Evolutionary conservation across 2,888 invertebrate species (phyloP).

Genomic region (Drosophila maculinotata): DNA sequence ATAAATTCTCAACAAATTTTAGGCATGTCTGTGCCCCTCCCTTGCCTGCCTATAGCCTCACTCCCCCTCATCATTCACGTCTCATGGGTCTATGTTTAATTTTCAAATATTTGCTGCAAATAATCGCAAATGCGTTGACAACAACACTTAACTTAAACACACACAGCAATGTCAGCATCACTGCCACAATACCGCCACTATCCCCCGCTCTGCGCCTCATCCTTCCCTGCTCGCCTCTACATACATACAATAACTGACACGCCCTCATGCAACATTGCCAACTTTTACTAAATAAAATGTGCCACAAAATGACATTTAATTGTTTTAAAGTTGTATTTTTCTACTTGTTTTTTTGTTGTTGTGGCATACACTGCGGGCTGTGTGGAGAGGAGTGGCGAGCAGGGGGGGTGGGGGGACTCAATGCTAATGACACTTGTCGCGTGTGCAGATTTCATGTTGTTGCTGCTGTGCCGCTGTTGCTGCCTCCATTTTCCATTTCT

Average conservation of each 20-base stretch:
- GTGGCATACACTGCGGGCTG: conserved; percentile 15
- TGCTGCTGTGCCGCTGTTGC: conserved; percentile 28
- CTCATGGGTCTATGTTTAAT: conserved; percentile 59
- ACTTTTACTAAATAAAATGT: conserved; percentile 72
- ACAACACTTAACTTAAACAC: conserved; percentile 62
- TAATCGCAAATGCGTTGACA: conserved; percentile 70
- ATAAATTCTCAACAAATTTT: conserved; percentile 76
- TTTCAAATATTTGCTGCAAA: conserved; percentile 77
- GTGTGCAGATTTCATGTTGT: conserved; percentile 68
- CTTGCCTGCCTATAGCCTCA: background rate
- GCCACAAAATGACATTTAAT: conserved; percentile 77
- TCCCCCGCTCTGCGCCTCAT: too few relatives aligned
- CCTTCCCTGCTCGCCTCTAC: background rate
- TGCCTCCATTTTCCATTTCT: conserved; percentile 53
- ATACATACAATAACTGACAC: conserved; percentile 17
- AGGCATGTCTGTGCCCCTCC: conserved; percentile 42
- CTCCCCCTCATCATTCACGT: conserved; percentile 19
- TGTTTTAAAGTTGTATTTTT: conserved; percentile 48
- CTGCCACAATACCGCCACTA: conserved; percentile 3
- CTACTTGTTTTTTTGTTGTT: conserved; percentile 7
- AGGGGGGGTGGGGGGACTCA: background rate
- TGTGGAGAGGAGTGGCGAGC: background rate
- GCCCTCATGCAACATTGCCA: conserved; percentile 29
- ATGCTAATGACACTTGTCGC: conserved; percentile 77
- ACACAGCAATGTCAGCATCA: conserved; percentile 26